Conservation (phyloP, 2,888 invertebrate genomes). For the Synergus umbraculus region DNA sequence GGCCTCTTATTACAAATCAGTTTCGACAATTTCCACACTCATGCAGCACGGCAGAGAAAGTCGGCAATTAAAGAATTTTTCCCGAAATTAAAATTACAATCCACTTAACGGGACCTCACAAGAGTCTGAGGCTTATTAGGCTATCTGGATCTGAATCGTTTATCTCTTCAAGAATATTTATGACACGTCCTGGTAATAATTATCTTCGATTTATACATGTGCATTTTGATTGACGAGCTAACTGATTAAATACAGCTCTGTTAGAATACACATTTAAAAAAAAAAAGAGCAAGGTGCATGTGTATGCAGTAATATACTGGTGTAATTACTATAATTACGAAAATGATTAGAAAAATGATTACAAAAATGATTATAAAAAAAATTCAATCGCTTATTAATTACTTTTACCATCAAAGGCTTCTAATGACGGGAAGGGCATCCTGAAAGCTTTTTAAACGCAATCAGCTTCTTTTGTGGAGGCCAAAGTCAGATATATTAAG, state of each 20-base stretch:
- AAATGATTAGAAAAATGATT: too few species aligned
- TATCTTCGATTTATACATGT: background rate
- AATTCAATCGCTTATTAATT: background rate
- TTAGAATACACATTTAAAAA: background rate
- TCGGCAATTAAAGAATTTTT: background rate
- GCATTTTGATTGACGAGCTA: conserved; percentile 1
- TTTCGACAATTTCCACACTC: background rate
- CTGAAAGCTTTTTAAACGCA: conserved; percentile 39
- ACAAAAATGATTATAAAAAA: background rate
- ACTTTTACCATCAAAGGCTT: conserved; percentile 2
- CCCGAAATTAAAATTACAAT: background rate
- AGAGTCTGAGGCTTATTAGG: background rate
- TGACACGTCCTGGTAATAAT: background rate
- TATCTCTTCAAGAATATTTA: conserved; percentile 16
- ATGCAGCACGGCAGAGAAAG: background rate
- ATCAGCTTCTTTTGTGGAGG: conserved; percentile 29
- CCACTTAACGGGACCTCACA: background rate
- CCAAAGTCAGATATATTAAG: conserved; percentile 24
- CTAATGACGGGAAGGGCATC: conserved; percentile 27
- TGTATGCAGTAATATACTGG: background rate
- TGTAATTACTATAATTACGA: conserved; percentile 7
- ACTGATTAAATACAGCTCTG: background rate
- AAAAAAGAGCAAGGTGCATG: background rate
- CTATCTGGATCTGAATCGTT: background rate
- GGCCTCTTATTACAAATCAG: background rate